Evolutionary conservation across 2,888 invertebrate genomes (phyloP).

Genomic region (Empis livida): DNA sequence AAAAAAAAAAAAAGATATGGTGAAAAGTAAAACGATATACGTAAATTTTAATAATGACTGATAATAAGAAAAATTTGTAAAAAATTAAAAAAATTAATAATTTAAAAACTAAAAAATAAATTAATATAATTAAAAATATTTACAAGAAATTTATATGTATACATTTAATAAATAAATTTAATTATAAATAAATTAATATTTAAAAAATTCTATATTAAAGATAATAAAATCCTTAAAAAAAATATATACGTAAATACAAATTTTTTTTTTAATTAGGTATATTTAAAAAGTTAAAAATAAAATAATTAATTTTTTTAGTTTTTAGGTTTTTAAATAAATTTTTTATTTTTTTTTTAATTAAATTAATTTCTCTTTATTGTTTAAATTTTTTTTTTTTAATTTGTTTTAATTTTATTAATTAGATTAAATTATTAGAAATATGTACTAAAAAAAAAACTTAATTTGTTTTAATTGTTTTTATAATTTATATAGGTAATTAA

Average conservation of each 20-base stretch:
- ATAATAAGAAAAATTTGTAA: too few relatives aligned
- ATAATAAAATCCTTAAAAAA: constrained; percentile 8
- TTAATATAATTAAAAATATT: too few relatives aligned
- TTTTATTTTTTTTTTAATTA: constrained; percentile 3
- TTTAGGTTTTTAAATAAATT: constrained; percentile 6
- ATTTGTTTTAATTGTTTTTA: background rate
- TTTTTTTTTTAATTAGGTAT: constrained; percentile 7
- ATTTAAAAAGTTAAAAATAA: constrained; percentile 12
- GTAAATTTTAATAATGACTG: constrained; percentile 15
- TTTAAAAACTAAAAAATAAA: too few relatives aligned
- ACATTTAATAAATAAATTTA: constrained; percentile 8
- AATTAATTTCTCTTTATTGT: constrained; percentile 7
- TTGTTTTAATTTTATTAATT: too few relatives aligned
- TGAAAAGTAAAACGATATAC: constrained; percentile 19
- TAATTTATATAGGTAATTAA: constrained; percentile 6
- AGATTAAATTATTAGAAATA: constrained; percentile 10
- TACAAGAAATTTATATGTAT: too few relatives aligned
- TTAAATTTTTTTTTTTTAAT: constrained; percentile 4
- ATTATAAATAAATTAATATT: constrained; percentile 19
- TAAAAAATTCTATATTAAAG: constrained; percentile 7
- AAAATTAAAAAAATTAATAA: too few relatives aligned
- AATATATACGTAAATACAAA: constrained; percentile 13
- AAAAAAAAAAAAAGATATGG: too few relatives aligned
- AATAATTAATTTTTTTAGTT: constrained; percentile 14
- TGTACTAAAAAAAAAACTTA: constrained; percentile 6